These are phyloP conservation scores for Podocnemis expansa DNA, from an alignment of 2,113 vertebrate species.

Conservation along the genomic window DNA sequence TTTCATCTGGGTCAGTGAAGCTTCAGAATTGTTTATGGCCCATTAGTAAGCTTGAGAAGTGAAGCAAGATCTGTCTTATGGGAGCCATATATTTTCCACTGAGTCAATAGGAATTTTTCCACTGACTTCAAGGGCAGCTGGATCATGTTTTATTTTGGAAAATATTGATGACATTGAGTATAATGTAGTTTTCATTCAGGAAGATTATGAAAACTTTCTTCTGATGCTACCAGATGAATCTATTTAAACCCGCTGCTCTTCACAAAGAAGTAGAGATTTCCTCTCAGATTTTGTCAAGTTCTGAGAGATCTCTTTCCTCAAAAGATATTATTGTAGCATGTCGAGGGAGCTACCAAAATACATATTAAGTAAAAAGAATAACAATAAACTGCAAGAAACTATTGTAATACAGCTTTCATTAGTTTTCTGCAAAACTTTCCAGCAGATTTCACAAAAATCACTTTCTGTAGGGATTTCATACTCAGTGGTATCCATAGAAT, in stretches of 20 bases:
- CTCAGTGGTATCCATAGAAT: not conserved
- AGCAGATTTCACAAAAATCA: not conserved
- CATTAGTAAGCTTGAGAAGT: constrained; percentile 2
- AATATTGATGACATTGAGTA: constrained; percentile 66
- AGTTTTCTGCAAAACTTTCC: not conserved
- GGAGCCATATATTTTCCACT: constrained; percentile 64
- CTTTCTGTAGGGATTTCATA: not conserved
- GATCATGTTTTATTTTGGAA: constrained; percentile 63
- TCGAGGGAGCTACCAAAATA: not conserved
- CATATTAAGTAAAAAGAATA: not conserved
- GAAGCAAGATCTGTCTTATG: constrained; percentile 57
- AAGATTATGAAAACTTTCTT: constrained; percentile 53
- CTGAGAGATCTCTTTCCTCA: constrained; percentile 60
- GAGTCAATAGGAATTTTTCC: constrained; percentile 68
- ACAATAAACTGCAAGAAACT: not conserved
- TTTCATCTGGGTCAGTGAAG: not conserved
- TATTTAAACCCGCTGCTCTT: constrained; percentile 51
- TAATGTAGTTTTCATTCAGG: constrained; percentile 63
- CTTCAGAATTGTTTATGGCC: constrained; percentile 7
- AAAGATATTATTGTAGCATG: constrained; percentile 12
- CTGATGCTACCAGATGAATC: not conserved
- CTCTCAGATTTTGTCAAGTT: constrained; percentile 49
- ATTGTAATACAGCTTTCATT: not conserved
- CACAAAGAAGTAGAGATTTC: constrained; percentile 37
- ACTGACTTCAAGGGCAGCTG: constrained; percentile 64